Base-by-base conservation (phyloP, 2,888 invertebrate species). In the Drosophila incognita region DNA sequence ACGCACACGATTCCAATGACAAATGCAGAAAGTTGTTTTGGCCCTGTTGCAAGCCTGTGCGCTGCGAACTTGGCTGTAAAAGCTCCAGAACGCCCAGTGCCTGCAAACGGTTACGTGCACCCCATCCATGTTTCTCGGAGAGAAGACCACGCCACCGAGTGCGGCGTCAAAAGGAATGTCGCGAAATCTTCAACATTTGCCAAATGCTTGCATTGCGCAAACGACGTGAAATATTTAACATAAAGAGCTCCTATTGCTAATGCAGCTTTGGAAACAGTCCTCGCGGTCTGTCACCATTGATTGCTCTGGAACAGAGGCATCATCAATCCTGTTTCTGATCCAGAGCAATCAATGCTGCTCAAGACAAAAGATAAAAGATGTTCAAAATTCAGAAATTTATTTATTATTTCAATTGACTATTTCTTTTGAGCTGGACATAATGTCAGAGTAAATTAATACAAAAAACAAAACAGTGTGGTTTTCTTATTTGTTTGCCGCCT, bases 71-170 rank as follows among this genome's bases (percentile, higher is more conserved):
- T 0, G 8, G 1, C 2, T 89, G 87, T 31, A 24, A 4, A 8
- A 6, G 0, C 4, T 0, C 0, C 70, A 58, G 1, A 11, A 3
- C 0, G 58, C 52, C 48, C 0, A 27, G 21, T 0, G 15, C 38
- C 3, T 89, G 91, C 24, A 29, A 21, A 2, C 71, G 78, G 18
- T 54, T 74, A 1, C 76, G 69, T 0, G 51, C 91, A 0, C 89
- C 89, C 0, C 40, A 42, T 33, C 81, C 74, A 0, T 61, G 82
- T 2, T 90, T 57, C 15, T 87, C 91, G 5, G 91, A 90, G 7
- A 7, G 5, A 4, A 21, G n/a, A 10, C 6, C 35, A 1, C 1
- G 29, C 2, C 5, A 0, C 0, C 38, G n/a, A 4, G 6, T 33
- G 0, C 15, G 2, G 15, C 59, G 64, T 11, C 2, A 8, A 5